Conservation (phyloP, 2,113 vertebrate genomes). For the Varanus komodoensis region DNA sequence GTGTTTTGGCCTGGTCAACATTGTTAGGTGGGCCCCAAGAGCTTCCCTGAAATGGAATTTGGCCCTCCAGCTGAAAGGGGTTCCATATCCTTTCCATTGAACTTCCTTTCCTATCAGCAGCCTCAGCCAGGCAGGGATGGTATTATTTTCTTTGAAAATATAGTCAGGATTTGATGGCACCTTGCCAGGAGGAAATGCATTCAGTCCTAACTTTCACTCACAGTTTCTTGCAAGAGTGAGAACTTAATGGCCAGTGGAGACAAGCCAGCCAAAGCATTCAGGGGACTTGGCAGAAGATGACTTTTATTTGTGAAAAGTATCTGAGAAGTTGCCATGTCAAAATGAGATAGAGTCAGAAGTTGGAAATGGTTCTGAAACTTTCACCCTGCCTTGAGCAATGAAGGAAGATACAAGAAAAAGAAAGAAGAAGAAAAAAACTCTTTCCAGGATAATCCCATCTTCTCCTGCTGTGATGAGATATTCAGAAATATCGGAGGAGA, state of each 20-base stretch:
- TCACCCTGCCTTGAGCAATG: not conserved
- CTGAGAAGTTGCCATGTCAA: conserved; percentile 9
- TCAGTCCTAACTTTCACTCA: not conserved
- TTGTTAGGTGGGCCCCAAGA: too few species aligned
- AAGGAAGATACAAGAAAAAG: not conserved
- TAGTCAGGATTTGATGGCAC: not conserved
- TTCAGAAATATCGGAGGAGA: conserved; percentile 19
- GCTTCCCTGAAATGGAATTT: too few species aligned
- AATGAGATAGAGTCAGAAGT: conserved; percentile 15
- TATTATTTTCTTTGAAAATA: not conserved
- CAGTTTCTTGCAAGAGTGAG: conserved; percentile 15
- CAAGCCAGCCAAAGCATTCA: not conserved
- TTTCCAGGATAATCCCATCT: conserved; percentile 18
- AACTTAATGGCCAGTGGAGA: conserved; percentile 12
- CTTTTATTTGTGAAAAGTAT: conserved; percentile 7
- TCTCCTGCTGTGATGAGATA: conserved; percentile 29
- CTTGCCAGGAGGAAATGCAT: not conserved
- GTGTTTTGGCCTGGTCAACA: too few species aligned
- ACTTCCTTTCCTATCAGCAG: not conserved
- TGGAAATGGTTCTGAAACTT: conserved; percentile 42
- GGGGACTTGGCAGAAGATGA: conserved; percentile 8
- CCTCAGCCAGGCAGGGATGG: not conserved
- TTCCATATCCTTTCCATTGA: too few species aligned
- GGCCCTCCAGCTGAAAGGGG: too few species aligned
- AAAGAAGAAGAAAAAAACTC: not conserved